Conservation (phyloP, 1,140 invertebrate genomes). For the Cydia fagiglandana region DNA sequence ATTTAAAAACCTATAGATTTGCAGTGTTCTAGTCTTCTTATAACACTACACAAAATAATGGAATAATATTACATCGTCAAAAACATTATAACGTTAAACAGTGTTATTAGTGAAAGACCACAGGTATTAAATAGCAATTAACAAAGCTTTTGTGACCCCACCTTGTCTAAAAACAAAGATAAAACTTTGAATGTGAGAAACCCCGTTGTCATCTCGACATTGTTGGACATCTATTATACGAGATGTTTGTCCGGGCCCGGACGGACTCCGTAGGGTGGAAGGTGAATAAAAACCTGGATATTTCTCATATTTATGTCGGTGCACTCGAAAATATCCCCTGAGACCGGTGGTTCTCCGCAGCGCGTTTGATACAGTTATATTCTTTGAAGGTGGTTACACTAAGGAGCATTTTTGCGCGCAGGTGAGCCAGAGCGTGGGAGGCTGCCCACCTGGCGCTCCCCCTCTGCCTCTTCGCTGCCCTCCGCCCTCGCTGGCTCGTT, state of each 20-base stretch:
- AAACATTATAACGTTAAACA: neutral
- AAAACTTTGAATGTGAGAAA: constrained; percentile 41
- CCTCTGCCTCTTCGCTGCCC: constrained; percentile 77
- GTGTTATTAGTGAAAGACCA: neutral
- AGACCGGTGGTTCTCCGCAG: constrained; percentile 52
- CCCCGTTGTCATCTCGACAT: constrained; percentile 50
- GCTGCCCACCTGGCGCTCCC: constrained; percentile 70
- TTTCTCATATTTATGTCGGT: constrained; percentile 77
- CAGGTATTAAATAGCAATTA: constrained; percentile 31
- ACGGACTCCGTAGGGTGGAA: constrained; percentile 46
- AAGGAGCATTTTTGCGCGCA: constrained; percentile 69
- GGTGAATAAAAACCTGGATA: constrained; percentile 72
- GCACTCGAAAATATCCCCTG: constrained; percentile 73
- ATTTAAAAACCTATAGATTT: no score
- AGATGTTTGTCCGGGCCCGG: constrained; percentile 52
- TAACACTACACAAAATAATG: no score
- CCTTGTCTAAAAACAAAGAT: constrained; percentile 40
- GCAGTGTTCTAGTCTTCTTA: no score
- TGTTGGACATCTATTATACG: constrained; percentile 61
- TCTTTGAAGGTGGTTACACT: constrained; percentile 53
- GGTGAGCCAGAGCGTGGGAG: constrained; percentile 68
- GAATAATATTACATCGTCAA: neutral
- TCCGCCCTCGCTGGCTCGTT: constrained; percentile 78
- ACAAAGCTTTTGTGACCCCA: constrained; percentile 25
- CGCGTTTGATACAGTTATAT: constrained; percentile 54